These are phyloP conservation scores for Pangasius macronema DNA, from an alignment of 2,797 vertebrate genomes.

Conservation along the genomic window DNA sequence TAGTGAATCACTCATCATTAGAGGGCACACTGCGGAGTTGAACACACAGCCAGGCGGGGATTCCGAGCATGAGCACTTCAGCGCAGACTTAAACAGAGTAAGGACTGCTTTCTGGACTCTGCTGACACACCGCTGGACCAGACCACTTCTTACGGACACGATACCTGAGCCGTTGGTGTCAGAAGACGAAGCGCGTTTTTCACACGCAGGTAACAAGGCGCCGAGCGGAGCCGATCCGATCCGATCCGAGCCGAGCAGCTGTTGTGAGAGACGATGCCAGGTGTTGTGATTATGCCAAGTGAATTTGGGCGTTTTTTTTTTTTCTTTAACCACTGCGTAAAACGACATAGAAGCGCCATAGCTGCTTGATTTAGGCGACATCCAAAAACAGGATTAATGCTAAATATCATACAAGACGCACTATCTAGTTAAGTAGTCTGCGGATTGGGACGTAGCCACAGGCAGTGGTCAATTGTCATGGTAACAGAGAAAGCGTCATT, in stretches of 20 bases:
- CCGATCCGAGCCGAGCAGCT: conserved; percentile 6
- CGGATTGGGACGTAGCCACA: conserved; percentile 21
- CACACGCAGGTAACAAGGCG: background rate
- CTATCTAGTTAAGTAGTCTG: conserved; percentile 37
- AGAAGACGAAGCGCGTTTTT: conserved; percentile 8
- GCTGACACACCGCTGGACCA: conserved; percentile 34
- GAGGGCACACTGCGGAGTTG: conserved; percentile 66
- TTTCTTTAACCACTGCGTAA: conserved; percentile 57
- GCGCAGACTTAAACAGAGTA: conserved; percentile 53
- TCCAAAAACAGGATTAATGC: background rate
- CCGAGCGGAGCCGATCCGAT: background rate
- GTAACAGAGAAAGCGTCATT: conserved; percentile 26
- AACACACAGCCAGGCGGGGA: conserved; percentile 64
- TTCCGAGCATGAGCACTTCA: conserved; percentile 77
- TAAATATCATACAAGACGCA: background rate
- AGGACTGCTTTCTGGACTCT: conserved; percentile 49
- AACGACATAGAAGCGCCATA: conserved; percentile 50
- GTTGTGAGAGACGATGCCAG: conserved; percentile 1
- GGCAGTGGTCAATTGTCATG: conserved; percentile 27
- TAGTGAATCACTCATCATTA: conserved; percentile 14
- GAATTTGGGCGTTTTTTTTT: background rate
- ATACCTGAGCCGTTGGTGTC: background rate
- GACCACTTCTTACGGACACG: conserved; percentile 16
- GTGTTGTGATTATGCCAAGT: background rate
- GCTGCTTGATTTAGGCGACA: conserved; percentile 25